These are phyloP conservation scores for Centropus unirufus DNA, from an alignment of 2,113 vertebrate genomes.

Conservation along the genomic window DNA sequence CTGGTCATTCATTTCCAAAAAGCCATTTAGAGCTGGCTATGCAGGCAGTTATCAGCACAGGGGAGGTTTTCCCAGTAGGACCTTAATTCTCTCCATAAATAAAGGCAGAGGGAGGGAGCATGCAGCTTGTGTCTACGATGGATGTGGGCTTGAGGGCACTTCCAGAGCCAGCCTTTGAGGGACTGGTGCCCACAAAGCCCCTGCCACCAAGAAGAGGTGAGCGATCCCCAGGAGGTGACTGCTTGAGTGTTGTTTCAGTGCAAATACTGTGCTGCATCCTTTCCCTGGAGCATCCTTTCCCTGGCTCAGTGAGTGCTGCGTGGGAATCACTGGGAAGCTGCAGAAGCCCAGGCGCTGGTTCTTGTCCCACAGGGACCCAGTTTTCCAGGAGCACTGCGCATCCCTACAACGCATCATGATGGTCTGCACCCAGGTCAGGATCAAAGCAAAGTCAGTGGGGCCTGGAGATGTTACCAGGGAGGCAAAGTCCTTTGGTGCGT, in stretches of 20 bases:
- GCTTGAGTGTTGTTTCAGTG: not conserved
- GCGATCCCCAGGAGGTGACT: rapidly evolving
- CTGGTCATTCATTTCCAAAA: constrained; percentile 38
- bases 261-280: rapidly evolving
- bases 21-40: constrained; percentile 9
- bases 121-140: not conserved
- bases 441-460: not conserved
- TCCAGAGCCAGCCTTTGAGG: not conserved
- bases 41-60: constrained; percentile 16
- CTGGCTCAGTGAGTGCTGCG: not conserved
- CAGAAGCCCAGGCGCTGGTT: not conserved
- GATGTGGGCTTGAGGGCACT: not conserved
- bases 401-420: rapidly evolving
- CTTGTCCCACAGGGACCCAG: rapidly evolving
- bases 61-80: constrained; percentile 51
- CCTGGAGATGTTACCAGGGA: not conserved
- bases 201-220: not conserved
- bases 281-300: not conserved
- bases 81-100: constrained; percentile 48
- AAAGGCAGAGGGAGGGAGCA: not conserved
- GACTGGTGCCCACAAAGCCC: not conserved
- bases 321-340: not conserved
- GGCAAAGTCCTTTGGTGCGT: not conserved
- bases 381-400: not conserved
- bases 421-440: not conserved